Evolutionary conservation across 1,140 invertebrate genomes (phyloP).

Genomic region (Pogonus chalceus): DNA sequence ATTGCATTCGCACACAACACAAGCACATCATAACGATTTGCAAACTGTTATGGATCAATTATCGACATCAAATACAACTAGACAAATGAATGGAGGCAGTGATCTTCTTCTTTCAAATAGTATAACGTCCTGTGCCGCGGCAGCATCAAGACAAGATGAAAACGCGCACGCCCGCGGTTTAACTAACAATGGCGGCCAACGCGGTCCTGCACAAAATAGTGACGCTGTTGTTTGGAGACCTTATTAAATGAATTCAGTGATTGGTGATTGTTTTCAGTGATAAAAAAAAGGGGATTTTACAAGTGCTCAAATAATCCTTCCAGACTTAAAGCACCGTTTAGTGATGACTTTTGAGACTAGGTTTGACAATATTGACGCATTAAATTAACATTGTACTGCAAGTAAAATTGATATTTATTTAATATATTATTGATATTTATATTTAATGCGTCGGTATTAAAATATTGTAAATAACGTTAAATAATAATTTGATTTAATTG

Average conservation of each 20-base stretch:
- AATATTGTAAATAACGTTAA: no score
- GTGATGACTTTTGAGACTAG: not conserved
- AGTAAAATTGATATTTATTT: no score
- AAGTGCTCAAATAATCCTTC: not conserved
- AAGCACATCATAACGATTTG: conserved; percentile 53
- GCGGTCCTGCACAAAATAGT: conserved; percentile 51
- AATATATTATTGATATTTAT: no score
- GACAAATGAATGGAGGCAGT: conserved; percentile 39
- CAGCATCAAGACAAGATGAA: conserved; percentile 43
- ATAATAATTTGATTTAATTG: no score
- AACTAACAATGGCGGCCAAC: conserved; percentile 46
- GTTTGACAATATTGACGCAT: no score
- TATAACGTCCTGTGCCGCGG: conserved; percentile 51
- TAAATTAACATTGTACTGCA: no score
- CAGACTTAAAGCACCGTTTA: not conserved
- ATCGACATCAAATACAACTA: conserved; percentile 47
- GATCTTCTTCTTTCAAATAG: conserved; percentile 44
- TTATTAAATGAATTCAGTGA: conserved; percentile 28
- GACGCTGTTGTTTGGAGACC: conserved; percentile 56
- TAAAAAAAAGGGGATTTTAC: no score
- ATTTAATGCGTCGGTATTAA: no score
- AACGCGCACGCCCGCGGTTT: conserved; percentile 40
- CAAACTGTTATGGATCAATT: conserved; percentile 63
- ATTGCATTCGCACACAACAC: conserved; percentile 49
- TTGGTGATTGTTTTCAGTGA: not conserved